Evolutionary conservation across 1,140 invertebrate genomes (phyloP).

Genomic region (Drosophila sproati): DNA sequence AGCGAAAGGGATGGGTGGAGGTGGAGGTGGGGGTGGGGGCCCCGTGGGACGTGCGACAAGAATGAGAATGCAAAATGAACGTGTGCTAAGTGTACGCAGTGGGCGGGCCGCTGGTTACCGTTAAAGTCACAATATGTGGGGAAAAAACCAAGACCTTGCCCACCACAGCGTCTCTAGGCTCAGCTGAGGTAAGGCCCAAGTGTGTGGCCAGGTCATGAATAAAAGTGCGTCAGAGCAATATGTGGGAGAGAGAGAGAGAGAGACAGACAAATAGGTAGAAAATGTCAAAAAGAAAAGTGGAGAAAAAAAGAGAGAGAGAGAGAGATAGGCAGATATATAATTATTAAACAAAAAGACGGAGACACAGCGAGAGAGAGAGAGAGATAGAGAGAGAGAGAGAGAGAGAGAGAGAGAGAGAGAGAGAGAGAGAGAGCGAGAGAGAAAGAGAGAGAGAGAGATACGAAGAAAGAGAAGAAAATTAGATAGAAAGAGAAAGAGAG

Average conservation of each 20-base stretch:
- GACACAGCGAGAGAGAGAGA: too few relatives aligned
- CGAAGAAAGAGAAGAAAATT: neutral
- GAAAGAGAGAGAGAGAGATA: neutral
- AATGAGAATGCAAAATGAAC: conserved; percentile 14
- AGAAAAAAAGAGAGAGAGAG: neutral
- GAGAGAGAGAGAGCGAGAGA: neutral
- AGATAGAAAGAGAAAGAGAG: neutral
- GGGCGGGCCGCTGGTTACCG: neutral
- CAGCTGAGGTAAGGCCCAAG: conserved; percentile 14
- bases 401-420: neutral
- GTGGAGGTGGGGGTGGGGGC: neutral
- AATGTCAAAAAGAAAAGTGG: neutral
- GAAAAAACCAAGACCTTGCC: conserved; percentile 13
- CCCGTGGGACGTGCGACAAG: conserved; percentile 3
- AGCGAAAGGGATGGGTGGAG: conserved; percentile 7
- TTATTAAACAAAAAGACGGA: too few relatives aligned
- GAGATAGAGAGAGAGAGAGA: neutral
- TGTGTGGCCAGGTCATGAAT: conserved; percentile 24
- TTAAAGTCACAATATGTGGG: neutral
- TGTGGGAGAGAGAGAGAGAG: neutral
- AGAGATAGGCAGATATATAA: too few relatives aligned
- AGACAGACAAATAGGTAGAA: neutral
- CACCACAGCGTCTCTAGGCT: conserved; percentile 1
- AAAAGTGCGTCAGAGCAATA: conserved; percentile 8
- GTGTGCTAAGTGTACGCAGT: conserved; percentile 6